Base-by-base conservation (phyloP, 1,140 invertebrate genomes). In the Meloidogyne floridensis region DNA sequence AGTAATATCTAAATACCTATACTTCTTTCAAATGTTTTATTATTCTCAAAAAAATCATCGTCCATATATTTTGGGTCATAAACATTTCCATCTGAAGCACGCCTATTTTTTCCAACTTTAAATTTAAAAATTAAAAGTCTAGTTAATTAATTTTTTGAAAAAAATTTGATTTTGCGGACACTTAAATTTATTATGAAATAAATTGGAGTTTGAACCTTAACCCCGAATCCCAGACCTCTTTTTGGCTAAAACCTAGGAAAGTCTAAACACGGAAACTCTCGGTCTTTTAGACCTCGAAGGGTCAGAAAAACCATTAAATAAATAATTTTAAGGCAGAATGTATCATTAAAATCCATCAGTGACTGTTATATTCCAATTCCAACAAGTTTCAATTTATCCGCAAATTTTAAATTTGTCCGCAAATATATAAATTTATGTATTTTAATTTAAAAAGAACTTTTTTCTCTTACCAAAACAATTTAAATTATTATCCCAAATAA, bases 51-150 rank as follows among this genome's bases (percentile, higher is more conserved):
- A 51, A 72, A 83, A 53, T 86, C 81, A 20, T 86, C 85, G 18
- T 87, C 73, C 32, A 86, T 54, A 69, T 86, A 72, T 80, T 86
- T 86, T 8, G 76, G 80, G 32, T 86, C 85, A 70, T 84, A 82
- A 42, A 87, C 65, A 32, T 75, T 54, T 18, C 85, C 86, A 42
- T 82, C 84, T 5, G 83, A 85, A 11, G 84, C 80, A 69, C 78
- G 47, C 43, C 80, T 84, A 77, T 85, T 87, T 47, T 86, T 86
- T 3, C 85, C 85, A 53, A 85, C 86, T 87, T 15, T 81, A 86
- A 11, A 73, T n/a, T 5, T 53, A 10, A 56, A n/a, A 47, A 69
- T 15, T 11, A 43, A 74, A 81, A 20, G 13, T 56, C 10, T 3
- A 56, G 54, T 10, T 10, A 56, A 11, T 9, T 11, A 56, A 56